Conservation (phyloP, 2,888 invertebrate species). For the Digitonthophagus gazella region DNA sequence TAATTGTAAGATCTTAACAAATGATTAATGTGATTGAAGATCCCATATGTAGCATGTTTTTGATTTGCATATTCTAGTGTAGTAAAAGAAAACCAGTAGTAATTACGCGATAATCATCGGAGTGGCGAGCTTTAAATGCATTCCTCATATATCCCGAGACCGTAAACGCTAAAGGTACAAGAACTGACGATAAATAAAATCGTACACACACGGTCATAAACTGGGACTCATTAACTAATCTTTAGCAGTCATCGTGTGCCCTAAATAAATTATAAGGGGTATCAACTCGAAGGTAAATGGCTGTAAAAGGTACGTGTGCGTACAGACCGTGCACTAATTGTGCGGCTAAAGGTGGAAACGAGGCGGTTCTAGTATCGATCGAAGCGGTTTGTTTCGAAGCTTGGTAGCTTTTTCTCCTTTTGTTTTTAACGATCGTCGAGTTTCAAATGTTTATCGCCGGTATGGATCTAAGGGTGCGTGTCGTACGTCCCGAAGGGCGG, state of each 20-base stretch:
- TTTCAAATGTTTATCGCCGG: background rate
- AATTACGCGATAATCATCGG: background rate
- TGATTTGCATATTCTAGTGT: background rate
- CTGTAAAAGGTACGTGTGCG: background rate
- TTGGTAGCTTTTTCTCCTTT: background rate
- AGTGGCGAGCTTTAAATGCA: background rate
- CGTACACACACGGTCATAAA: background rate
- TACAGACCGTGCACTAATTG: background rate
- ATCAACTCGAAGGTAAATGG: background rate
- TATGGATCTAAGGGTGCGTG: background rate
- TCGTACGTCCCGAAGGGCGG: background rate
- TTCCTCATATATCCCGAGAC: background rate
- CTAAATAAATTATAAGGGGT: background rate
- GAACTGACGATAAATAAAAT: background rate
- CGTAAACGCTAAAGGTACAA: background rate
- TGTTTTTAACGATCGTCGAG: background rate
- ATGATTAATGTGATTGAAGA: too few relatives aligned
- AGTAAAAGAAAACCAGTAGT: background rate
- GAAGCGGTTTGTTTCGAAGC: background rate
- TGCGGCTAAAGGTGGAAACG: background rate
- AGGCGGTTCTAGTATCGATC: background rate
- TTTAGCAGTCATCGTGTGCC: background rate
- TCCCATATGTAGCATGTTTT: background rate
- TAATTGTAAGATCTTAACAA: too few relatives aligned
- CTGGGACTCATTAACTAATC: background rate